Evolutionary conservation across 2,888 invertebrate genomes (phyloP).

Genomic region (Aspidiotus destructor): DNA sequence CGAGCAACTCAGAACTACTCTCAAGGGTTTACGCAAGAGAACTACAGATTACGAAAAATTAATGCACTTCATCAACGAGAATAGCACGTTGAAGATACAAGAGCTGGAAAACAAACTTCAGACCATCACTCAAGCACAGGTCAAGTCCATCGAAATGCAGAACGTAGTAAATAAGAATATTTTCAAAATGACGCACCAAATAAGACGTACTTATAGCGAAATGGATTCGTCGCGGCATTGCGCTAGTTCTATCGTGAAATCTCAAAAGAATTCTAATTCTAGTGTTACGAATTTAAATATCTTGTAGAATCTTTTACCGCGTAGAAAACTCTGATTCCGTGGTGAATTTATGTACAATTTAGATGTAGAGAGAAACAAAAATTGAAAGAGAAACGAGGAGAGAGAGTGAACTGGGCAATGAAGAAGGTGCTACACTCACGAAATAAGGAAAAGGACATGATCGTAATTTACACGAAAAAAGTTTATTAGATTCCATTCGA

Average conservation of each 20-base stretch:
- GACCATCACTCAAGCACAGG: conserved; percentile 15
- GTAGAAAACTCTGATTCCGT: too few relatives aligned
- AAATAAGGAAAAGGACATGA: too few relatives aligned
- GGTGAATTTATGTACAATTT: too few relatives aligned
- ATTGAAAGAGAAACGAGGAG: too few relatives aligned
- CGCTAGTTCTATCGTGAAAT: neutral
- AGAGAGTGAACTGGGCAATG: too few relatives aligned
- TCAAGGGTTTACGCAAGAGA: conserved; percentile 20
- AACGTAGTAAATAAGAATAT: conserved; percentile 26
- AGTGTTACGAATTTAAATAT: neutral
- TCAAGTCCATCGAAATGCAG: conserved; percentile 23
- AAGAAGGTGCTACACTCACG: too few relatives aligned
- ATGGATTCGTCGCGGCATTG: conserved; percentile 6
- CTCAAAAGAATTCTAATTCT: conserved; percentile 7
- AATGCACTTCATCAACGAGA: conserved; percentile 1
- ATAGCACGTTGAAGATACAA: conserved; percentile 20
- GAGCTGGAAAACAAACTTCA: conserved; percentile 23
- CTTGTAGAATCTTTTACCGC: too few relatives aligned
- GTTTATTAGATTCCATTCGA: too few relatives aligned
- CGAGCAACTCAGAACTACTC: conserved; percentile 12
- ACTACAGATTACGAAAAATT: conserved; percentile 26
- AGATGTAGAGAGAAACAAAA: too few relatives aligned
- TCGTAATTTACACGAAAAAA: too few relatives aligned
- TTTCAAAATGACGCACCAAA: conserved; percentile 7
- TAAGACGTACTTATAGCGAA: conserved; percentile 3